A percentile compares a stretch with the other conserved stretches of the same genome.
Evolutionary conservation across 1,140 invertebrate genomes (phyloP).

Genomic region (Cydia amplana): DNA sequence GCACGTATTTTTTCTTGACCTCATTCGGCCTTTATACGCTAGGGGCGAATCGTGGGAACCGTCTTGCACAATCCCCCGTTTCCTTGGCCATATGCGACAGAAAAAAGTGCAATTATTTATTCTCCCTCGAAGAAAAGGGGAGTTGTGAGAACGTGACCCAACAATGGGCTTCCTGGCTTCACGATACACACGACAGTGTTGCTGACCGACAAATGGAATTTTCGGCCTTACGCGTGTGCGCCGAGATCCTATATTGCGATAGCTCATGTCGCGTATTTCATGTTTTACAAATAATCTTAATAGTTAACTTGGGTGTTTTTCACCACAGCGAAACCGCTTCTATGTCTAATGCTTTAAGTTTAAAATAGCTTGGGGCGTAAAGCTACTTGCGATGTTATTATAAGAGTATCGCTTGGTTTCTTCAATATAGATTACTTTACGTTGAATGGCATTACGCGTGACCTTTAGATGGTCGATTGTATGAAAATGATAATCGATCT

Average conservation of each 20-base stretch:
- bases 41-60: slow-evolving; percentile 76
- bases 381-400: slow-evolving; percentile 44
- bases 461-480: slow-evolving; percentile 73
- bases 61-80: slow-evolving; percentile 72
- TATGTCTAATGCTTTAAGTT: slow-evolving; percentile 39
- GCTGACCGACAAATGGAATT: slow-evolving; percentile 51
- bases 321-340: slow-evolving; percentile 38
- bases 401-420: slow-evolving; percentile 58
- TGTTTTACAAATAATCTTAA: slow-evolving; percentile 67
- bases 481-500: slow-evolving; percentile 74
- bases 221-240: slow-evolving; percentile 52
- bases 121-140: slow-evolving; percentile 77
- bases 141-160: slow-evolving; percentile 78
- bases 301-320: slow-evolving; percentile 49
- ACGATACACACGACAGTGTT: slow-evolving; percentile 61
- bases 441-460: slow-evolving; percentile 72
- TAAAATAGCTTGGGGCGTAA: slow-evolving; percentile 33
- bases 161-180: slow-evolving; percentile 77
- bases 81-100: slow-evolving; percentile 78
- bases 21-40: slow-evolving; percentile 68
- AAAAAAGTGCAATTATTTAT: slow-evolving; percentile 80
- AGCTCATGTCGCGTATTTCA: slow-evolving; percentile 49
- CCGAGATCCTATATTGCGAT: slow-evolving; percentile 62
- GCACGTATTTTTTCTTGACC: slow-evolving; percentile 78
- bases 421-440: slow-evolving; percentile 66